phyloP scores from a whole-genome alignment of 92 coral and sea anemone genomes.

The Palythoa caribaeorum region DNA sequence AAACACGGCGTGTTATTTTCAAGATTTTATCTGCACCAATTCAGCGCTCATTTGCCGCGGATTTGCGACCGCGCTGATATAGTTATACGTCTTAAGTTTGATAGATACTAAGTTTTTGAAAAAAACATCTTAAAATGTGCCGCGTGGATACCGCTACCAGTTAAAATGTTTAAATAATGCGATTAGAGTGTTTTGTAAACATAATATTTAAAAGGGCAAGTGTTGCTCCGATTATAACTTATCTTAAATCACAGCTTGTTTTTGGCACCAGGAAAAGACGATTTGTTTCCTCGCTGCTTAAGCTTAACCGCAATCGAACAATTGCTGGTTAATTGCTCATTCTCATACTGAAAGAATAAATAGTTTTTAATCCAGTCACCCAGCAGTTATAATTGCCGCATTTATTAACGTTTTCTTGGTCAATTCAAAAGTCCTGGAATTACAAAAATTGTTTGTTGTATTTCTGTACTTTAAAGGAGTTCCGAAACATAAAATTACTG shows the following conservation, averaged over 20 bases:
- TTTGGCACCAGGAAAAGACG: neutral
- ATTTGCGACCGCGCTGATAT: constrained; percentile 2
- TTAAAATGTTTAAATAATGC: constrained; percentile 14
- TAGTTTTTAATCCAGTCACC: neutral
- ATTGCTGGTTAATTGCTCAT: neutral
- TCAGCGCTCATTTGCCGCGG: neutral
- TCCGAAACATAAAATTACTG: neutral
- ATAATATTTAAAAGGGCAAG: neutral
- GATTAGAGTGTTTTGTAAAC: constrained; percentile 34
- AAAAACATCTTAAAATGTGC: neutral
- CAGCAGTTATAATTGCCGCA: neutral
- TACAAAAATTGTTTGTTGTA: neutral
- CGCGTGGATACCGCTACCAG: neutral
- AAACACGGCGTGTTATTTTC: too few species aligned
- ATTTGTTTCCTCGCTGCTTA: neutral
- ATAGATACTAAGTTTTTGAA: too few species aligned
- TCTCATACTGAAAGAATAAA: neutral
- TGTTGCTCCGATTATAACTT: neutral
- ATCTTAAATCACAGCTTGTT: constrained; percentile 23
- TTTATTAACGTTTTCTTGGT: neutral
- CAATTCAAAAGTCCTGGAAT: neutral
- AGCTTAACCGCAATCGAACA: neutral
- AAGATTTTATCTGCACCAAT: neutral
- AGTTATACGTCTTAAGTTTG: too few species aligned
- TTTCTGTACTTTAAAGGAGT: neutral